Evolutionary conservation across 2,797 vertebrate species (phyloP).

Genomic region (Coluber constrictor): DNA sequence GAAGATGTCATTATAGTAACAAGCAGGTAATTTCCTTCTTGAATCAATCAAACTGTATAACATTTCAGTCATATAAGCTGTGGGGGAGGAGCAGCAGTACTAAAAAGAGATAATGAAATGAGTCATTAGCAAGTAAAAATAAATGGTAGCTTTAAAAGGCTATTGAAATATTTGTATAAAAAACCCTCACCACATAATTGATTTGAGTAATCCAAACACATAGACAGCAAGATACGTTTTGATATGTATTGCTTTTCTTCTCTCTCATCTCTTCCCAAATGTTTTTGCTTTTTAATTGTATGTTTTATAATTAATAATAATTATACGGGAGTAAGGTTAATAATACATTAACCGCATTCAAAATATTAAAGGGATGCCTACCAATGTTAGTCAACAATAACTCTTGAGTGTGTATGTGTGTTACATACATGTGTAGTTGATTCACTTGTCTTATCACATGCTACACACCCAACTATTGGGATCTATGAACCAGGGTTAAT

Average conservation of each 20-base stretch:
- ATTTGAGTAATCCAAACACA: neutral
- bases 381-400: neutral
- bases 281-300: neutral
- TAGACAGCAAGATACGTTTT: neutral
- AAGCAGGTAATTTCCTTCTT: slow-evolving; percentile 68
- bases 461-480: neutral
- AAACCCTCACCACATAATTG: neutral
- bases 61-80: neutral
- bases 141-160: neutral
- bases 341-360: neutral
- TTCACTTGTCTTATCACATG: neutral
- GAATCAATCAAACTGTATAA: neutral
- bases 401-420: neutral
- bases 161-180: slow-evolving; percentile 12
- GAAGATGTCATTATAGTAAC: slow-evolving; percentile 82
- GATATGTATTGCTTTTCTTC: neutral
- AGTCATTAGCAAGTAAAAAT: neutral
- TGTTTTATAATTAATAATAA: neutral
- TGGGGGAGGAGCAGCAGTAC: neutral
- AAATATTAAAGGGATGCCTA: neutral
- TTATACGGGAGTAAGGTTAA: neutral
- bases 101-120: neutral
- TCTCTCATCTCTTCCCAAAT: neutral
- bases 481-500: neutral
- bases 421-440: neutral